Conservation (phyloP, 2,888 invertebrate species). For the Acanthococcus lagerstroemiae region DNA sequence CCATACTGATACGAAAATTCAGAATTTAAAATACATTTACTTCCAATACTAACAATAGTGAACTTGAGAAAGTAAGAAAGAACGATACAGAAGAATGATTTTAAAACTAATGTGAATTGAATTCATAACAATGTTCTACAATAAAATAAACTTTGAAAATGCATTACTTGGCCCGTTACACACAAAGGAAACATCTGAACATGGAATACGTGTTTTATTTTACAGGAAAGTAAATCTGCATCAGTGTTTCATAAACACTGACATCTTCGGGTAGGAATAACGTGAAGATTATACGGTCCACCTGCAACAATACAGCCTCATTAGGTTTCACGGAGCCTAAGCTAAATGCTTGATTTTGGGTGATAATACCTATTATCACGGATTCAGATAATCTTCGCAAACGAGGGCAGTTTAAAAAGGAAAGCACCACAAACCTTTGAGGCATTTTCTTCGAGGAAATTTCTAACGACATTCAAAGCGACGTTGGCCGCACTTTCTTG, state of each 20-base stretch:
- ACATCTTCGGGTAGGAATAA: constrained; percentile 63
- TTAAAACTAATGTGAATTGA: too few species aligned
- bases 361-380: background rate
- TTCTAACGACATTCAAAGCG: constrained; percentile 56
- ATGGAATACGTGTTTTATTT: too few species aligned
- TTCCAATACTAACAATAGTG: too few species aligned
- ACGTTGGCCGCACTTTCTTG: constrained; percentile 65
- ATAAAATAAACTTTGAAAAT: too few species aligned
- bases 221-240: constrained; percentile 63
- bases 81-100: too few species aligned
- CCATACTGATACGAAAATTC: too few species aligned
- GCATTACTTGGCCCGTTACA: too few species aligned
- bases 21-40: too few species aligned
- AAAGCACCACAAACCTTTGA: constrained; percentile 39
- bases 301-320: constrained; percentile 40
- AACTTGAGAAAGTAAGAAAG: too few species aligned
- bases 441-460: constrained; percentile 51
- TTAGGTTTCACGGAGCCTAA: constrained; percentile 7
- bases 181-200: too few species aligned
- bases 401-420: background rate
- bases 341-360: background rate
- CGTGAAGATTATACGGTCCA: constrained; percentile 71
- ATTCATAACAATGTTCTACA: too few species aligned
- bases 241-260: constrained; percentile 57
- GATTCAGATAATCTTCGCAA: background rate